These are phyloP conservation scores for Trichonephila clavipes DNA, from an alignment of 1,140 invertebrate species.

Conservation along the genomic window DNA sequence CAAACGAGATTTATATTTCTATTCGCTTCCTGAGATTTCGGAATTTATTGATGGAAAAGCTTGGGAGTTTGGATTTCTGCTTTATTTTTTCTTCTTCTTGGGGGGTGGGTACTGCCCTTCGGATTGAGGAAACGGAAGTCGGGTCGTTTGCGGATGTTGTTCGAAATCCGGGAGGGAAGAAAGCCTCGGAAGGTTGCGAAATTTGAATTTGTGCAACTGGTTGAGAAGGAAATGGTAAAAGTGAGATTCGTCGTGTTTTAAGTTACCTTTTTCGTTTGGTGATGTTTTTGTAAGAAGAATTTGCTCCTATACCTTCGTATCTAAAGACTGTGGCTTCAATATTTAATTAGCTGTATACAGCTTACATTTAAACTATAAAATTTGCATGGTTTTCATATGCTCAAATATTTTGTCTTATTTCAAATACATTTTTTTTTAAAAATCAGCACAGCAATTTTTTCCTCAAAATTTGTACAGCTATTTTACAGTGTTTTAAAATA, in stretches of 20 bases:
- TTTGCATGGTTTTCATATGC: no score
- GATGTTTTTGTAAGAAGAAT: background rate
- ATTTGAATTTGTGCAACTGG: background rate
- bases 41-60: constrained; percentile 69
- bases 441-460: no score
- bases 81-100: background rate
- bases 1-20: constrained; percentile 74
- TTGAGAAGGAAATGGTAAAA: background rate
- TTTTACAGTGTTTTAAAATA: no score
- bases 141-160: background rate
- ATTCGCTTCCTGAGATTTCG: constrained; percentile 67
- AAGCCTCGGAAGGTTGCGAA: background rate
- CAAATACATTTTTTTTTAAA: no score
- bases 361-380: no score
- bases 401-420: no score
- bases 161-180: background rate
- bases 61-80: constrained; percentile 35
- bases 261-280: background rate
- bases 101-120: background rate
- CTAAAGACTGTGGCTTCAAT: background rate
- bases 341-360: no score
- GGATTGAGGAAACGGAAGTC: background rate
- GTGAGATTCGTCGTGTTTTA: background rate
- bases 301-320: background rate
- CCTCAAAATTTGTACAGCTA: no score